Base-by-base conservation (phyloP, 2,797 vertebrate species). In the Pantherophis alleghaniensis region DNA sequence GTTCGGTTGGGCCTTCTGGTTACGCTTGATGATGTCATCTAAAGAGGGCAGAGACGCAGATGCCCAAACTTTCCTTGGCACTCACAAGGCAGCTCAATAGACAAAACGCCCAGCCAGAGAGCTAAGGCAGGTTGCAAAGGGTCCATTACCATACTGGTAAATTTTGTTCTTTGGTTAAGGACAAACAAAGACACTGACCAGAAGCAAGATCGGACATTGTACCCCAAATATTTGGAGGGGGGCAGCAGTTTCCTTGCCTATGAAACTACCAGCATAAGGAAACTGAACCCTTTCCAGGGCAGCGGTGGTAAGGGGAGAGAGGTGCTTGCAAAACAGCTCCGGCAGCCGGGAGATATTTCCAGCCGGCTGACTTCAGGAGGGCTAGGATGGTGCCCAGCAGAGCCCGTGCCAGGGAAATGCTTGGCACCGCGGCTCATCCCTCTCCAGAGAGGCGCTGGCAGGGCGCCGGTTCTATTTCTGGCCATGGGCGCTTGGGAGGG, bases 1-100 rank as follows among this genome's bases (percentile, higher is more conserved):
- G 11, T 96, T 95, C 90, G 90, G 47, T 0, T 88, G 95, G 24
- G 87, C 97, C 3, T 96, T 96, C 95, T 96, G 96, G 92, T 97
- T 98, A 83, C 96, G 96, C 59, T 96, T 96, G 96, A 98, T 98
- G 92, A 98, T 98, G 86, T 98, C 98, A 96, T 98, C 98, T 98
- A 94, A 47, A 97, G 0, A 13, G 20, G 95, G 95, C 74, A 83
- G 7, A 83, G 37, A 79, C 1, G 2, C 69, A 22, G 18, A 20
- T 22, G 74, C 74, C 32, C 74, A 22, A 37, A 22, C 32, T 47
- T 18, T 12, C 37, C 74, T 20, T 11, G 74, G 37, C 74, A 83
- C 20, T 2, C 16, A 4, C 74, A 2, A 10, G 37, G 37, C 18
- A 42, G 69, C 69, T 20, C 7, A 74, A 7, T 3, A 69, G 28